phyloP scores from a whole-genome alignment of 1,140 invertebrate genomes.

The Sinonovacula constricta region DNA sequence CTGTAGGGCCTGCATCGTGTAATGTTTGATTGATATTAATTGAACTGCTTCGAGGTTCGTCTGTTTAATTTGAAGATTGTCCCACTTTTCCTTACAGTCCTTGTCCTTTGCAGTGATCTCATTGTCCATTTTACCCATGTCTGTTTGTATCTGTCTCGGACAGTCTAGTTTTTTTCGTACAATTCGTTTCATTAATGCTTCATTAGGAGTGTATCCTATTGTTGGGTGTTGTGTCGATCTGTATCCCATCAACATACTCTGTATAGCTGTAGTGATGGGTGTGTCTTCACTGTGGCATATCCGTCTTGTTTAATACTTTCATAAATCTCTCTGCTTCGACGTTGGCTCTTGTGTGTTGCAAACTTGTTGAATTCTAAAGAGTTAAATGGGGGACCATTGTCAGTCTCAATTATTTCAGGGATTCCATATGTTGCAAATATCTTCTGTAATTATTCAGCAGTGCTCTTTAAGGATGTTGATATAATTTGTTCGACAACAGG shows the following conservation, averaged over 20 bases:
- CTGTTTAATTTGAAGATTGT: too few species aligned
- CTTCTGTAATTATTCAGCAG: background rate
- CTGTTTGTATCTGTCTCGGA: background rate
- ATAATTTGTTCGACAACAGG: constrained; percentile 52
- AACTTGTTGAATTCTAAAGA: constrained; percentile 10
- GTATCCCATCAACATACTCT: background rate
- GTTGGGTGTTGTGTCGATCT: constrained; percentile 25
- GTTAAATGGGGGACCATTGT: constrained; percentile 23
- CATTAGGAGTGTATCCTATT: constrained; percentile 16
- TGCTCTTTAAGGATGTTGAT: constrained; percentile 28
- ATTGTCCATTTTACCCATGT: too few species aligned
- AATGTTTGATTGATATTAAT: too few species aligned
- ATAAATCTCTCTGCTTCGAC: constrained; percentile 3
- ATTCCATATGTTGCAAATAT: constrained; percentile 29
- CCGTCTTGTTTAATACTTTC: constrained; percentile 44
- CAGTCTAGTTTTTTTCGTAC: constrained; percentile 7
- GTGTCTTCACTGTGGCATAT: background rate
- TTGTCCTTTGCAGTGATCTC: too few species aligned
- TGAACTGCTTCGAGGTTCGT: too few species aligned
- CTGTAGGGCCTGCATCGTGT: too few species aligned
- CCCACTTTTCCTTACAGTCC: too few species aligned
- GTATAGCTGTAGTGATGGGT: background rate
- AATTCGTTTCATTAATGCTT: constrained; percentile 8
- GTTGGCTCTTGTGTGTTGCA: too few species aligned
- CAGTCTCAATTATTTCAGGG: background rate